Base-by-base conservation (phyloP, 2,888 invertebrate genomes). In the Drosophila imparisetae region DNA sequence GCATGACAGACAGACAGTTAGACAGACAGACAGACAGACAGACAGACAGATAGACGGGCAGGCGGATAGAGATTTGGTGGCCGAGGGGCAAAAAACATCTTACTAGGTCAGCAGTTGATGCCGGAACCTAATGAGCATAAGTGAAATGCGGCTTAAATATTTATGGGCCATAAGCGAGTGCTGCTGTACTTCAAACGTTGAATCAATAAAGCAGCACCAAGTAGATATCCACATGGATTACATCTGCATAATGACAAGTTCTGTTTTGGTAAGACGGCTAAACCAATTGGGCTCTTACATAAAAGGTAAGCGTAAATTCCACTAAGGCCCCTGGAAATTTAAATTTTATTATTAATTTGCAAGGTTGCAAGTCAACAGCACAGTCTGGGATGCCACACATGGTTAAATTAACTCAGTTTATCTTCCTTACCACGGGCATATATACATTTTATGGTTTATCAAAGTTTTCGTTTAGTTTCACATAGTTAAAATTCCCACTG, bases 21-120 rank as follows among this genome's bases (percentile, higher is more conserved):
- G 49, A 49, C 53, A 38, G 38, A 24, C 18, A 21, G 63, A 29
- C 29, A 40, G 8, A 32, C 29, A 10, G 32, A 29, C 29, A 29
- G 29, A 7, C 7, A 18, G 45, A 7, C 30, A 30, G 27, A 42
- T 4, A 18, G 24, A 4, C 21, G 2, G 24, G 1, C 1, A 6
- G 21, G 2, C 8, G 15, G 10, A 7, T 21, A 7, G 24, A 21
- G 15, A 21, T 21, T 42, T 42, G 21, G 42, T 42, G 42, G 42
- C 10, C n/a, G 30, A 10, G 30, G 30, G 15, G 42, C 53, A 49
- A 55, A 38, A 55, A 21, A 24, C 15, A 68, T 66, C 53, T 79
- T 85, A 72, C 60, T 88, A 76, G 89, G 86, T 88, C 89, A 86
- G 72, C 80, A 73, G 61, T 68, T 67, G 30, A 57, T 58, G 79